A percentile compares a stretch with the other conserved stretches of the same genome.
Evolutionary conservation across 1,140 invertebrate species (phyloP).

Genomic region (Drosophila parvula): DNA sequence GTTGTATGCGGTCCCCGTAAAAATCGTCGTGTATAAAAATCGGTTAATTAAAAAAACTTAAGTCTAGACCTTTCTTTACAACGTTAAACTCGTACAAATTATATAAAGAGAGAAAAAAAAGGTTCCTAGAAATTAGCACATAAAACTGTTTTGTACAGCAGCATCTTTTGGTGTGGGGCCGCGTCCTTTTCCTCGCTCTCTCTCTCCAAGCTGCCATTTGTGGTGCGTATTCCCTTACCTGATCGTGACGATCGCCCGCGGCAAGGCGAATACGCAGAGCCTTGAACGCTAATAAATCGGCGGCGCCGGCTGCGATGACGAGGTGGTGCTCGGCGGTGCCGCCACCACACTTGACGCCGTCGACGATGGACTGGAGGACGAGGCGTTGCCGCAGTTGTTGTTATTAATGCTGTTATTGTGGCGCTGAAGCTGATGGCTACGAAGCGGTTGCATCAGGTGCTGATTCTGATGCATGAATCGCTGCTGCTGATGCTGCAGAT

Average conservation of each 20-base stretch:
- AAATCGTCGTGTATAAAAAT: constrained; percentile 78
- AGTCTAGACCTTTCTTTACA: constrained; percentile 55
- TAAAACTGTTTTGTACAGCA: constrained; percentile 47
- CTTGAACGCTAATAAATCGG: constrained; percentile 80
- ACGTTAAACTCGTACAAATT: constrained; percentile 55
- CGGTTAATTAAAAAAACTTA: constrained; percentile 71
- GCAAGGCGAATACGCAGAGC: constrained; percentile 73
- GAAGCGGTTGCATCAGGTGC: constrained; percentile 54
- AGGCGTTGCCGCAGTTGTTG: constrained; percentile 66
- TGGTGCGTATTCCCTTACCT: constrained; percentile 64
- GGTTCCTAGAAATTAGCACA: constrained; percentile 63
- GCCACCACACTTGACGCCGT: constrained; percentile 67
- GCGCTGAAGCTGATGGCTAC: constrained; percentile 64
- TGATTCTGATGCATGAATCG: constrained; percentile 66
- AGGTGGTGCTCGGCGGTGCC: constrained; percentile 44
- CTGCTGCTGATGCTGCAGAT: constrained; percentile 68
- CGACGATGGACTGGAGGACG: constrained; percentile 72
- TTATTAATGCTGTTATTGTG: constrained; percentile 63
- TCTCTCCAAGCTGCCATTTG: constrained; percentile 24
- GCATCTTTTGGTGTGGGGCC: constrained; percentile 21
- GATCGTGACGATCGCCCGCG: constrained; percentile 68
- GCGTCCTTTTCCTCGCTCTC: not conserved
- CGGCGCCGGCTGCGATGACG: constrained; percentile 54
- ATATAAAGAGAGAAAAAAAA: constrained; percentile 49
- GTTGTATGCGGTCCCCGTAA: constrained; percentile 30